These are phyloP conservation scores for Oostethus manadensis DNA, from an alignment of 2,113 vertebrate species.

Conservation along the genomic window DNA sequence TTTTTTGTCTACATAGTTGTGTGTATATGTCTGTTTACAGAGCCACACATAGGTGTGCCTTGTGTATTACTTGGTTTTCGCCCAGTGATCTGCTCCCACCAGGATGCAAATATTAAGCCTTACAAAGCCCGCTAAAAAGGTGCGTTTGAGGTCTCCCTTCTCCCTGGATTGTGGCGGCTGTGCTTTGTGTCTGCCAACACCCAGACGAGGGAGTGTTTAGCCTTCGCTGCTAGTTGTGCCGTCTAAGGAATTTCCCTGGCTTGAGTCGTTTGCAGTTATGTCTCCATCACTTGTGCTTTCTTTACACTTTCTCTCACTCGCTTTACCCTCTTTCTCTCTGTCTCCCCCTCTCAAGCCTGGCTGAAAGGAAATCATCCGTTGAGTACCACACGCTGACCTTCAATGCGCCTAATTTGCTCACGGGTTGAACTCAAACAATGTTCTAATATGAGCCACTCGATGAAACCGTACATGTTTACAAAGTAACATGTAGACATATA, in stretches of 20 bases:
- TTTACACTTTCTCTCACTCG: conserved; percentile 15
- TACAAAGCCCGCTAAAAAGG: conserved; percentile 21
- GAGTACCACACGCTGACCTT: background rate
- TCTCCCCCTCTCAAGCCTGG: background rate
- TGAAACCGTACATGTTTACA: too few relatives aligned
- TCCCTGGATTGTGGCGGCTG: conserved; percentile 31
- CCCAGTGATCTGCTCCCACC: too few relatives aligned
- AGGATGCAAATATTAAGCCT: too few relatives aligned
- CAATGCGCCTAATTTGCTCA: too few relatives aligned
- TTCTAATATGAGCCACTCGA: too few relatives aligned
- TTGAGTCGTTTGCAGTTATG: conserved; percentile 52
- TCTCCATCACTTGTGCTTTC: conserved; percentile 26
- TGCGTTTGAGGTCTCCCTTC: conserved; percentile 16
- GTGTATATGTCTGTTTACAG: too few relatives aligned
- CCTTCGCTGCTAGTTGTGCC: conserved; percentile 55
- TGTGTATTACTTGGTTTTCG: too few relatives aligned
- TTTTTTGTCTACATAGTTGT: too few relatives aligned
- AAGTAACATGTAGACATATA: too few relatives aligned
- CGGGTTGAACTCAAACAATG: too few relatives aligned
- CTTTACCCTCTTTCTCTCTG: conserved; percentile 14
- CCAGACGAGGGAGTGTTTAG: conserved; percentile 56
- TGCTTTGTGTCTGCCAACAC: conserved; percentile 64
- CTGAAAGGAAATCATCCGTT: conserved; percentile 2
- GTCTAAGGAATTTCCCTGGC: conserved; percentile 64
- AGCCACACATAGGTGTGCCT: too few relatives aligned